phyloP scores from a whole-genome alignment of 2,113 vertebrate species.

The Peucedramus taeniatus region DNA sequence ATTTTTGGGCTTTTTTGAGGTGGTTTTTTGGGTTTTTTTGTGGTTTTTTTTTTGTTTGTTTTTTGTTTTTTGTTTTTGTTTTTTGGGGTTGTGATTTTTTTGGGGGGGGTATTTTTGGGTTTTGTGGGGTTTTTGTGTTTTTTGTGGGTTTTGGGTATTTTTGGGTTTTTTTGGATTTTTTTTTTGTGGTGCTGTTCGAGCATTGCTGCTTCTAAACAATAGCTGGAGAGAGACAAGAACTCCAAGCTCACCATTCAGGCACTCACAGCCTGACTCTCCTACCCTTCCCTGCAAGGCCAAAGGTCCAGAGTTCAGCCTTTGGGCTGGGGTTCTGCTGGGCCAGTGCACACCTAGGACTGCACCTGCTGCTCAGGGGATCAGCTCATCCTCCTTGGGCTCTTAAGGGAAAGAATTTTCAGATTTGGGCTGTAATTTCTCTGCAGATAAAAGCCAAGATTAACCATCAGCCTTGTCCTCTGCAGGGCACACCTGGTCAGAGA shows the following conservation, averaged over 20 bases:
- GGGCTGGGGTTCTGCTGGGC: background rate
- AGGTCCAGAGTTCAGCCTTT: fast-evolving
- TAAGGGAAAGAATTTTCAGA: background rate
- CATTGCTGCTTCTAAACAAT: background rate
- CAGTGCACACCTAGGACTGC: background rate
- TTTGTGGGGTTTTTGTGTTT: no score
- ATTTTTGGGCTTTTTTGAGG: background rate
- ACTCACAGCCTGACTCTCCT: background rate
- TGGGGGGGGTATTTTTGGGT: background rate
- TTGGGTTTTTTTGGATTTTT: no score
- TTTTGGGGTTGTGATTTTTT: background rate
- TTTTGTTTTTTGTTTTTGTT: background rate
- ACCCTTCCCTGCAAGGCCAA: background rate
- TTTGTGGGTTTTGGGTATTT: background rate
- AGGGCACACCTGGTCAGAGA: background rate
- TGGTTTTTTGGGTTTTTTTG: background rate
- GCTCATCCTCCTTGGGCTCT: background rate
- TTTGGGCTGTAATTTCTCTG: background rate
- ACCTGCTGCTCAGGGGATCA: background rate
- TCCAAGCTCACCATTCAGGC: background rate
- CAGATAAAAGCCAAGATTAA: background rate
- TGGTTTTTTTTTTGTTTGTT: background rate
- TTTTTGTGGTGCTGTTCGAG: background rate
- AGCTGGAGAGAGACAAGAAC: background rate
- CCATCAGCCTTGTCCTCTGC: background rate